A percentile compares a stretch with the other conserved stretches of the same genome.
Conservation (phyloP, 2,113 vertebrate species). For the Pachycephala philippinensis region DNA sequence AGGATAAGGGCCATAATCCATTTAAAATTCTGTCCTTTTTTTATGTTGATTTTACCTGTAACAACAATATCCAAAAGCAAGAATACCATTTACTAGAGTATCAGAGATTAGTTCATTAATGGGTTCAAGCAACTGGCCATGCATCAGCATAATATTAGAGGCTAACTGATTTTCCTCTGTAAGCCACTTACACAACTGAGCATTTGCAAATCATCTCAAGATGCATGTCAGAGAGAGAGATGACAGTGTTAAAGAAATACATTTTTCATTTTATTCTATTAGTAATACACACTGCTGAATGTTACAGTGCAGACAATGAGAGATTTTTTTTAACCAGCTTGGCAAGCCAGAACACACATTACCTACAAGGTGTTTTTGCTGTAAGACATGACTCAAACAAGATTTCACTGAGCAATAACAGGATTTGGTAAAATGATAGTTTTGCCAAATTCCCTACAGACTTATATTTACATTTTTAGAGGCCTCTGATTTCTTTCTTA, state of each 20-base stretch:
- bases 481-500: not conserved
- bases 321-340: not conserved
- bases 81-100: conserved; percentile 32
- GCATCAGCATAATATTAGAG: conserved; percentile 63
- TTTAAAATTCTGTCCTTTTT: not conserved
- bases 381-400: not conserved
- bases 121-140: conserved; percentile 62
- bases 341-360: not conserved
- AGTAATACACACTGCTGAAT: conserved; percentile 42
- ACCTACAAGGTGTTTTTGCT: not conserved
- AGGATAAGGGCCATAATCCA: not conserved
- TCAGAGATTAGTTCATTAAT: conserved; percentile 69
- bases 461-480: not conserved
- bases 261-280: conserved; percentile 68
- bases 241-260: conserved; percentile 58
- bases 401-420: not conserved
- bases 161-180: conserved; percentile 63
- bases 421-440: not conserved
- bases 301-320: not conserved
- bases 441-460: not conserved
- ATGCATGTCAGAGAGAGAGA: conserved; percentile 50
- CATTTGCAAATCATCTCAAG: conserved; percentile 67
- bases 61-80: conserved; percentile 11
- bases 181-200: conserved; percentile 53
- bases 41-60: conserved; percentile 60